phyloP scores from a whole-genome alignment of 2,113 vertebrate species.

The Chloropsis cyanopogon region DNA sequence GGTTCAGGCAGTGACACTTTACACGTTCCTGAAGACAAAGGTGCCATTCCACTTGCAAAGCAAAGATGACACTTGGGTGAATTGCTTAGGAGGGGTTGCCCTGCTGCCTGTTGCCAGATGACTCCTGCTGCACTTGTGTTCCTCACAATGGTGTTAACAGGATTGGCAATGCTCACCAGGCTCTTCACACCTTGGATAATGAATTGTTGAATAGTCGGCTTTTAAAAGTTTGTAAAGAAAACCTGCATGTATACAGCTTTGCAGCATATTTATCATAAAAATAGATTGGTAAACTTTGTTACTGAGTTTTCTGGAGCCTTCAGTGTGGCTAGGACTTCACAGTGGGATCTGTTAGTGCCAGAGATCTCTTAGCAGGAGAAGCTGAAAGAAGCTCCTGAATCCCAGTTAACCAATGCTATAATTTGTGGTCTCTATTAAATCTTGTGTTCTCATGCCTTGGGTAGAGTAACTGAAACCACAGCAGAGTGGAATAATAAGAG shows the following conservation, averaged over 20 bases:
- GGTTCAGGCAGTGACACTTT: constrained; percentile 23
- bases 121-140: not conserved
- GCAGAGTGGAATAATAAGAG: not conserved
- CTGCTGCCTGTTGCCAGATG: not conserved
- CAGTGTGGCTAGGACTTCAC: not conserved
- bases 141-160: not conserved
- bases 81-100: not conserved
- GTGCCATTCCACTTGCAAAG: not conserved
- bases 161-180: not conserved
- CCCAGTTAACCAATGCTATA: not conserved
- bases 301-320: not conserved
- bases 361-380: not conserved
- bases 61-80: not conserved
- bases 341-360: not conserved
- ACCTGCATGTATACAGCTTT: not conserved
- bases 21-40: constrained; percentile 37
- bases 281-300: not conserved
- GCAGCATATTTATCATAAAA: not conserved
- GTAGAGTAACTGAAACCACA: not conserved
- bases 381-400: not conserved
- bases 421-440: not conserved
- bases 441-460: not conserved
- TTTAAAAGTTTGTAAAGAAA: not conserved
- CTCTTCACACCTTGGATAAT: not conserved
- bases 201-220: not conserved